Base-by-base conservation (phyloP, 2,113 vertebrate species). In the Phrynosoma platyrhinos region DNA sequence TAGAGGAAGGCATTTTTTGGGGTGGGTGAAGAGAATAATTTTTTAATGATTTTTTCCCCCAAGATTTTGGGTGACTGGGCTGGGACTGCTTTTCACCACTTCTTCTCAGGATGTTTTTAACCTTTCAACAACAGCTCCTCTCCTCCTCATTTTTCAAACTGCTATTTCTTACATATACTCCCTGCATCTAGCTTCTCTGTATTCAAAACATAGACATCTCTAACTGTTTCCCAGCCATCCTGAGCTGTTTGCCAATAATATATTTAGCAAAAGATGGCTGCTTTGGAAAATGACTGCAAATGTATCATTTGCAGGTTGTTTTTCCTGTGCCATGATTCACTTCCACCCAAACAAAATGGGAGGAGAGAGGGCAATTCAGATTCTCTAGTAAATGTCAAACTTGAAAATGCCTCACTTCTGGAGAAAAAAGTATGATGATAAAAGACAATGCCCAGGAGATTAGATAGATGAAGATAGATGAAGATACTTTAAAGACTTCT, bases 401-500 rank as follows among this genome's bases (percentile, higher is more conserved):
- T 89, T 93, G n/a, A 88, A 92, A 76, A 30, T 90, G 64, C 91
- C 75, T 55, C 77, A 78, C 42, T 91, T 93, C 79, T 83, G 91
- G 79, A 91, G 82, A 92, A 88, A 92, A 88, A 82, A 16, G 53
- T 87, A 92, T 86, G 91, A 71, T 92, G 90, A 83, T 64, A n/a
- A 92, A 95, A 90, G 86, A 88, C 47, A 92, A 83, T n/a, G 91
- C 66, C 82, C 58, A 92, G 69, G 42, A 88, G 89, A 94, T 89
- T 86, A 93, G 86, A 91, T 90, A 93, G 84, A 82, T 93, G 94
- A 93, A 7, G 27, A 10, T 78, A 69, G 5, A 9, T 69, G 27
- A 71, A 95, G 69, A 84, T 92, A 47, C 94, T 92, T 87, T 91
- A 94, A 94, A 94, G 85, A 72, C 93, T 52, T 76, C 76, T 82